Evolutionary conservation across 2,888 invertebrate genomes (phyloP).

Genomic region (Bellardia pandia): DNA sequence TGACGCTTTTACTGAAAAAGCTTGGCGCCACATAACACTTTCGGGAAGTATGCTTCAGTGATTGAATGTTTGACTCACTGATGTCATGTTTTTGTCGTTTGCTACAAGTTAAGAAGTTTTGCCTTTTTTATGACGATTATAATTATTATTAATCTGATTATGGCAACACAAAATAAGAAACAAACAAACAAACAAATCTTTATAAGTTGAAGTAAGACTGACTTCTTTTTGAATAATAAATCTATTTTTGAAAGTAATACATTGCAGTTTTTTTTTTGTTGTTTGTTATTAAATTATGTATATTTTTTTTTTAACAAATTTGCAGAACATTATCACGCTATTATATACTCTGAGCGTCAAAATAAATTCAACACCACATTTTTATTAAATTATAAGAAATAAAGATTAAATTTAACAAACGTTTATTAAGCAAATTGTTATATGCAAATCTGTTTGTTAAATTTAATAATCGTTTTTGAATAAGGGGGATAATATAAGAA

Average conservation of each 20-base stretch:
- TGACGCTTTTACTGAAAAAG: slow-evolving; percentile 3
- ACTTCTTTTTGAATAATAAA: not conserved
- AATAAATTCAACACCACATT: too few species aligned
- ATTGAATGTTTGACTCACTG: slow-evolving; percentile 48
- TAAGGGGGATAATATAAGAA: too few species aligned
- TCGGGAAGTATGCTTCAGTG: slow-evolving; percentile 69
- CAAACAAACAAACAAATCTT: not conserved
- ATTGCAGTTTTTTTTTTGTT: too few species aligned
- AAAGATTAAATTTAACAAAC: too few species aligned
- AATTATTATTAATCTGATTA: slow-evolving; percentile 64
- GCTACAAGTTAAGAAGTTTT: slow-evolving; percentile 40
- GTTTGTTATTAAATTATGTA: too few species aligned
- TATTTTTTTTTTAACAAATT: too few species aligned
- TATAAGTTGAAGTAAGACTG: not conserved
- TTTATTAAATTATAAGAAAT: too few species aligned
- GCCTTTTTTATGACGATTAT: not conserved
- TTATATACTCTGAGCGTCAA: too few species aligned
- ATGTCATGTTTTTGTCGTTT: slow-evolving; percentile 62
- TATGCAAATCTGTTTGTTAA: too few species aligned
- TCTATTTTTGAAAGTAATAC: not conserved
- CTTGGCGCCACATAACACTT: slow-evolving; percentile 69
- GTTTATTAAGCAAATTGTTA: too few species aligned
- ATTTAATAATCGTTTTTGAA: too few species aligned
- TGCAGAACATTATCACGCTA: too few species aligned
- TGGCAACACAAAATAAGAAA: not conserved